Conservation (phyloP, 1,140 invertebrate genomes). For the Nebria ingens region DNA sequence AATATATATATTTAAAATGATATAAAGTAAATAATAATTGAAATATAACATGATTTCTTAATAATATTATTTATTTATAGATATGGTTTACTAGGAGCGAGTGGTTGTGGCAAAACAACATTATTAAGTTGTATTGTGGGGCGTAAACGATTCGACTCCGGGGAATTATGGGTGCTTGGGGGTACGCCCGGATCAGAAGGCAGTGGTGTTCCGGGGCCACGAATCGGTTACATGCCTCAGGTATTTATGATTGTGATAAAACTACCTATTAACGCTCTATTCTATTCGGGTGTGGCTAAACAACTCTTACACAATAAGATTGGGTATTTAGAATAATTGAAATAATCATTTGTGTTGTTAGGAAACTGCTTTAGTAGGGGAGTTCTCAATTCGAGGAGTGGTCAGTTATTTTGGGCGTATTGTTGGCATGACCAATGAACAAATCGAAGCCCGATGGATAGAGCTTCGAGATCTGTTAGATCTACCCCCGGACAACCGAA, state of each 20-base stretch:
- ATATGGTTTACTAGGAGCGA: constrained; percentile 77
- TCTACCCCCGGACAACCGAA: constrained; percentile 47
- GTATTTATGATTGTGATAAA: constrained; percentile 30
- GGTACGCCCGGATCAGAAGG: constrained; percentile 58
- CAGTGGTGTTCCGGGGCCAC: constrained; percentile 65
- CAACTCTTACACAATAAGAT: not conserved
- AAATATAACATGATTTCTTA: too few relatives aligned
- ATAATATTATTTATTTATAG: constrained; percentile 38
- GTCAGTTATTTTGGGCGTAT: constrained; percentile 82
- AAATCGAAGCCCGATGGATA: constrained; percentile 54
- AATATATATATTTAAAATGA: too few relatives aligned
- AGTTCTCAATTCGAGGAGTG: constrained; percentile 78
- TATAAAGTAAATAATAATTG: too few relatives aligned
- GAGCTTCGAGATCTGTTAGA: constrained; percentile 64
- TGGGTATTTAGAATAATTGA: not conserved
- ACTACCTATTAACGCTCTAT: constrained; percentile 4
- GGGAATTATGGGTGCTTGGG: constrained; percentile 69
- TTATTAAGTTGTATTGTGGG: constrained; percentile 79
- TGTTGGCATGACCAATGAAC: constrained; percentile 58
- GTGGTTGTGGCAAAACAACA: constrained; percentile 78
- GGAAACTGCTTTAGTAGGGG: constrained; percentile 76
- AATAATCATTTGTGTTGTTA: constrained; percentile 32
- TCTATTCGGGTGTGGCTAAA: not conserved
- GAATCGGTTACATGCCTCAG: constrained; percentile 80
- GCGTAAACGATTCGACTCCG: constrained; percentile 57